Percentiles rank a stretch among this genome's conserved stretches.
Conservation (phyloP, 2,797 vertebrate species). For the Sebastes diploproa region DNA sequence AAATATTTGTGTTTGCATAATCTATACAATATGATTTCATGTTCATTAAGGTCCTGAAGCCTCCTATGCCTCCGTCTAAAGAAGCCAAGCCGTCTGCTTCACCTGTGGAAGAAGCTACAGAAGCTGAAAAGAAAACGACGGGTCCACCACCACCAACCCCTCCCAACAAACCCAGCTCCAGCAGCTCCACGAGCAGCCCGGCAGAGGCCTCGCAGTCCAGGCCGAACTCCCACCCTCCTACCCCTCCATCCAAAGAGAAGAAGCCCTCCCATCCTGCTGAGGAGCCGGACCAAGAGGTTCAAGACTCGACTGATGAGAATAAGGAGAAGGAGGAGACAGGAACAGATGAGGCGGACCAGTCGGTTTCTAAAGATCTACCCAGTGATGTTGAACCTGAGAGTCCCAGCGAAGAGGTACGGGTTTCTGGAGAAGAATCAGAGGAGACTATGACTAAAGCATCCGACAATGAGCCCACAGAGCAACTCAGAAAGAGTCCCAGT, state of each 20-base stretch:
- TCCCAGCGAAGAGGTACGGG: neutral
- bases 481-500: conserved; percentile 36
- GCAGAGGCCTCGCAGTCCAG: conserved; percentile 42
- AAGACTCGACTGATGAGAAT: conserved; percentile 22
- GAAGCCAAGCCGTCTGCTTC: conserved; percentile 51
- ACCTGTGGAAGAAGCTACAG: conserved; percentile 31
- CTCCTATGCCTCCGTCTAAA: conserved; percentile 70
- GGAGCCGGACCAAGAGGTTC: conserved; percentile 11
- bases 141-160: conserved; percentile 80
- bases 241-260: conserved; percentile 78
- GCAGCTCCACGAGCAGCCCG: conserved; percentile 24
- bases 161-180: conserved; percentile 76
- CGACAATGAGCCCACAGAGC: conserved; percentile 25
- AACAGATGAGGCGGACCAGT: conserved; percentile 6
- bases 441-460: neutral
- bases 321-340: conserved; percentile 35
- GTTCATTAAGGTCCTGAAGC: conserved; percentile 54
- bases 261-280: conserved; percentile 58
- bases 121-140: conserved; percentile 64
- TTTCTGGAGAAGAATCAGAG: conserved; percentile 9
- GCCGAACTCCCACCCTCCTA: conserved; percentile 56
- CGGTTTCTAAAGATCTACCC: conserved; percentile 2
- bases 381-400: conserved; percentile 18
- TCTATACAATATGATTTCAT: neutral
- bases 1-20: neutral